Percentiles rank a stretch among this genome's conserved stretches.
Evolutionary conservation across 2,113 vertebrate species (phyloP).

Genomic region (Petrocephalus zakoni): DNA sequence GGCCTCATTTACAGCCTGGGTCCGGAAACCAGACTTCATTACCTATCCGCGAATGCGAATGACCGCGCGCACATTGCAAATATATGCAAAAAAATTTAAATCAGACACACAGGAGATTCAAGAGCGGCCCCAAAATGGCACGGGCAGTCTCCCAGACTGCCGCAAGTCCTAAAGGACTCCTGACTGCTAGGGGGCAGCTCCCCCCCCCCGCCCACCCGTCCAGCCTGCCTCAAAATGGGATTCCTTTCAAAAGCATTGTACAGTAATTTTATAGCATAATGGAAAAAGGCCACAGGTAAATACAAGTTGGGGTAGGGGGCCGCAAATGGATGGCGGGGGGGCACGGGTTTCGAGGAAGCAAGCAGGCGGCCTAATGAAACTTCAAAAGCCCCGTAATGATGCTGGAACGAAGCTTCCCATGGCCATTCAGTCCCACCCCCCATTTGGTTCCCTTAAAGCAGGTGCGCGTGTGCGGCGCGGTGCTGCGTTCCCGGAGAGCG

Average conservation of each 20-base stretch:
- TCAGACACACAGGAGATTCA: neutral
- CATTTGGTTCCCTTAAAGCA: constrained; percentile 33
- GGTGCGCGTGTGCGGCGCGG: constrained; percentile 37
- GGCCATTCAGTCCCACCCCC: constrained; percentile 9
- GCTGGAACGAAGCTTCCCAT: constrained; percentile 28
- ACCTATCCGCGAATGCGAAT: neutral
- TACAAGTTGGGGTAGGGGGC: constrained; percentile 20
- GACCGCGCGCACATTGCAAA: neutral
- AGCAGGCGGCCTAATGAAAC: constrained; percentile 20
- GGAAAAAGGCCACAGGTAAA: constrained; percentile 18
- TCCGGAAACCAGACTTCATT: neutral
- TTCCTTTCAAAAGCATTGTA: neutral
- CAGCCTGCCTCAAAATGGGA: neutral
- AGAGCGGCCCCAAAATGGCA: neutral
- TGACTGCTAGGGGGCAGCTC: neutral
- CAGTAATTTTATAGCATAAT: constrained; percentile 21
- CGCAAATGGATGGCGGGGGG: constrained; percentile 2
- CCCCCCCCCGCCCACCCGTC: neutral
- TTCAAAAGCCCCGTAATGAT: constrained; percentile 28
- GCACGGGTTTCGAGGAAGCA: constrained; percentile 20
- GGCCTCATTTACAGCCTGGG: neutral
- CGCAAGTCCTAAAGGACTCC: neutral
- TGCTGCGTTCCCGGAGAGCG: constrained; percentile 25
- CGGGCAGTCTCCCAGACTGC: neutral
- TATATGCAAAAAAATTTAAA: neutral